Evolutionary conservation across 1,140 invertebrate species (phyloP), one percentile per base, ranked within the genome.

Genomic region (Probaryconus sp.): DNA sequence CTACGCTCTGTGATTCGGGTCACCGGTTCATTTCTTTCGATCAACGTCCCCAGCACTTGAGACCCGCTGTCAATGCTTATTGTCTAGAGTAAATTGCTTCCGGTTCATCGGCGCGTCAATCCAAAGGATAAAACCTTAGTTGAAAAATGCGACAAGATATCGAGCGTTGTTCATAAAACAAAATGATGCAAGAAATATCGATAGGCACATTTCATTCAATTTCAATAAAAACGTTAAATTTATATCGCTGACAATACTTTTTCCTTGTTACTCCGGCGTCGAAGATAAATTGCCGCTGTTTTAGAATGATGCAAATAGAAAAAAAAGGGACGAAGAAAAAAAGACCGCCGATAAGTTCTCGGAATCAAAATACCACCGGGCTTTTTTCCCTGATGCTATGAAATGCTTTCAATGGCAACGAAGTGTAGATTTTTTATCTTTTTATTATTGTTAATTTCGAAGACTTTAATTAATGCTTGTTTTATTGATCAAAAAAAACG

Each of bases 61-160:
- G 63, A 73, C 56, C 48, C 48, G 55, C 48, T 56, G 61, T 67
- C 61, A 42, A 67, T 74, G 71, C 58, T 74, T 64, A 68, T 68
- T 74, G 64, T 69, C 58, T 75, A 45, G 45, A 69, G 58, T 65
- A 69, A 75, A 75, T 74, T 74, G 56, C 58, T 74, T 74, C 64
- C 71, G 58, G 58, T 74, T 68, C 71, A 58, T 61, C 50, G 43
- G 48, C 50, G 42, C 51, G 58, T 68, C 71, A 74, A 63, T 74
- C 58, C 30, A 3, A 40, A 18, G 42, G 31, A 74, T 69, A 60
- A 68, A 68, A 55, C 51, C 13, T 40, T 35, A 11, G 63, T 61
- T 55, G 48, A 40, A 64, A 65, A 74, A 64, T 58, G 35, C 38
- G 56, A 63, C 43, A 64, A 64, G 55, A 61, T 61, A 61, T 56